These are phyloP conservation scores for Muscicapa adusta DNA, from an alignment of 2,113 vertebrate genomes.

Conservation along the genomic window DNA sequence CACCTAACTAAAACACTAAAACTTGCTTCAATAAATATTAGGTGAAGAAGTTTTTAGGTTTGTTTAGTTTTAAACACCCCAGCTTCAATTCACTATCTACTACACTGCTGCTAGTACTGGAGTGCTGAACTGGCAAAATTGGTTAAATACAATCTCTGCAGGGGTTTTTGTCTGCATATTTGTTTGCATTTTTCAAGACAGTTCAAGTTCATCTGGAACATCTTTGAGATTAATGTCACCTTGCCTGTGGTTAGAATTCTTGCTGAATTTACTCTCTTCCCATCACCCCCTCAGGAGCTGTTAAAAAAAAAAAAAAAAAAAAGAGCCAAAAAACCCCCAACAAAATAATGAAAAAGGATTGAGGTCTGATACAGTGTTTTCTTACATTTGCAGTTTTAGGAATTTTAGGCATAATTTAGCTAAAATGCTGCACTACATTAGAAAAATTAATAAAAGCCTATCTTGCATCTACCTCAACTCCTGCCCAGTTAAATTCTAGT, in stretches of 20 bases:
- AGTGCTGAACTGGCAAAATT: not conserved
- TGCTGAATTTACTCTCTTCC: not conserved
- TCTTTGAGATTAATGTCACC: conserved; percentile 7
- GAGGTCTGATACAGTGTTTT: not conserved
- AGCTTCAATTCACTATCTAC: not conserved
- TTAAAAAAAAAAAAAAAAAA: not conserved
- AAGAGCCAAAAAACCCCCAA: rapidly evolving
- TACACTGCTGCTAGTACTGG: not conserved
- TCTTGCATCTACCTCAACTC: not conserved
- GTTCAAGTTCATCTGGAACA: not conserved
- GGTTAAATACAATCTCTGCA: not conserved
- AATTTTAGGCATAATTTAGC: not conserved
- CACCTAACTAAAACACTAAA: not conserved
- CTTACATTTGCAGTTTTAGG: not conserved
- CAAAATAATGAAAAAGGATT: not conserved
- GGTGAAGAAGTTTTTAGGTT: not conserved
- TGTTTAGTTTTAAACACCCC: not conserved
- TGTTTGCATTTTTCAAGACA: not conserved
- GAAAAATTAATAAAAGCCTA: not conserved
- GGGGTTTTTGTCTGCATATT: not conserved
- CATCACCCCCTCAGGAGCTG: not conserved
- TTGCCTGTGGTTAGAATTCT: not conserved
- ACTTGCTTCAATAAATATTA: not conserved
- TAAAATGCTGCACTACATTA: not conserved
- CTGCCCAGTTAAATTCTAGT: not conserved